Evolutionary conservation across 1,140 invertebrate species (phyloP).

Genomic region (Bactericera cockerelli): DNA sequence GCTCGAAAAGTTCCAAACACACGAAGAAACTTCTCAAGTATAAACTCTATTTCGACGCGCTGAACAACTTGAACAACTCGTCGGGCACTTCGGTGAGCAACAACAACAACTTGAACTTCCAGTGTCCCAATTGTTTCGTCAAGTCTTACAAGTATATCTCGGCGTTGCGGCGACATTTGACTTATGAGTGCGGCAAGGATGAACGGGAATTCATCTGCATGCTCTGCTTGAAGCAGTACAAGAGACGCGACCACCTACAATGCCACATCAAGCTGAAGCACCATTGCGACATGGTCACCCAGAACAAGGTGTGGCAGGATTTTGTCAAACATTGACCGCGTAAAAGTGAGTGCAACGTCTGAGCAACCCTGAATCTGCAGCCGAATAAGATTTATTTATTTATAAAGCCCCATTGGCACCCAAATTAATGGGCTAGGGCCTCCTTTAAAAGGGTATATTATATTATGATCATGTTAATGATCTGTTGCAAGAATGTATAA

Average conservation of each 20-base stretch:
- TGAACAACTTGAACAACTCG: neutral
- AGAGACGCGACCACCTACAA: neutral
- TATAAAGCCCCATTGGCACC: no score
- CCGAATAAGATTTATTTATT: no score
- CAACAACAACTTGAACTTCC: neutral
- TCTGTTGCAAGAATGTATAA: no score
- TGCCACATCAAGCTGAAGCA: constrained; percentile 1
- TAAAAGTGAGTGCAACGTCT: no score
- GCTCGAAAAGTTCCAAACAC: neutral
- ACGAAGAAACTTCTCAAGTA: neutral
- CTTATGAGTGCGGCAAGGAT: constrained; percentile 43
- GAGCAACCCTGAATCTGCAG: no score
- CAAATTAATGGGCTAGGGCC: no score
- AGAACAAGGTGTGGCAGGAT: constrained; percentile 6
- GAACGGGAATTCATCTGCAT: constrained; percentile 18
- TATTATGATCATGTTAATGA: no score
- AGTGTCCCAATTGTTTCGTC: constrained; percentile 2
- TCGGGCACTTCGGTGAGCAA: neutral
- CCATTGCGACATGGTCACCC: neutral
- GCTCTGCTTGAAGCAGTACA: constrained; percentile 18
- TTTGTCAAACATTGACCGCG: neutral
- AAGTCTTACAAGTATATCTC: constrained; percentile 22
- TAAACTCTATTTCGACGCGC: neutral
- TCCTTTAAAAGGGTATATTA: no score
- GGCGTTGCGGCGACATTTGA: constrained; percentile 35